phyloP scores from a whole-genome alignment of 2,113 vertebrate genomes.

The Mus pahari region DNA sequence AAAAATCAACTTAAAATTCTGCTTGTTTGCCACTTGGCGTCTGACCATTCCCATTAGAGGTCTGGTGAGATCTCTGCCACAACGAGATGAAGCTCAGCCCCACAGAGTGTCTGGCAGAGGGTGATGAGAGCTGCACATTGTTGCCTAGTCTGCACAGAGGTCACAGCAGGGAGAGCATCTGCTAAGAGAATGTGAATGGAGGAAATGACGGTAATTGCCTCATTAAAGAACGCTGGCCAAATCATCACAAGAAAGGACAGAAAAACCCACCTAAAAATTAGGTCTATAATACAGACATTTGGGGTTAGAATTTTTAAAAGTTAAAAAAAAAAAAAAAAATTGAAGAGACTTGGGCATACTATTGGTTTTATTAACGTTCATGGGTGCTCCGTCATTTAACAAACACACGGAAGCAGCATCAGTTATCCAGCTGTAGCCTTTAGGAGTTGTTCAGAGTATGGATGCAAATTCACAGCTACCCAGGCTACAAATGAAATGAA shows the following conservation, averaged over 20 bases:
- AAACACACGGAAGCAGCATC: constrained; percentile 62
- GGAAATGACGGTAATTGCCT: constrained; percentile 82
- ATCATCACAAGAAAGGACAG: constrained; percentile 75
- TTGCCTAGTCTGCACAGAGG: constrained; percentile 72
- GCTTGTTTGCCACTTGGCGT: constrained; percentile 58
- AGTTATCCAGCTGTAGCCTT: constrained; percentile 57
- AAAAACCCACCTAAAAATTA: constrained; percentile 77
- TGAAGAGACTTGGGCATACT: constrained; percentile 32
- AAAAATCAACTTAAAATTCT: constrained; percentile 64
- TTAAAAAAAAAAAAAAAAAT: constrained; percentile 42
- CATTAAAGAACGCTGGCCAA: constrained; percentile 82
- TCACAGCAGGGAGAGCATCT: constrained; percentile 83
- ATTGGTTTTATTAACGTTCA: constrained; percentile 57
- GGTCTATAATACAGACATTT: constrained; percentile 66
- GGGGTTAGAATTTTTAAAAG: constrained; percentile 51
- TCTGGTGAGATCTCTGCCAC: constrained; percentile 71
- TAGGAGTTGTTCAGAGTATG: constrained; percentile 59
- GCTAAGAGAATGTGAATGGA: constrained; percentile 81
- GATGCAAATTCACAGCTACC: constrained; percentile 72
- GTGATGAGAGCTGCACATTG: constrained; percentile 82
- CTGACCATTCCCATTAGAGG: constrained; percentile 60
- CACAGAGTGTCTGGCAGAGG: constrained; percentile 72
- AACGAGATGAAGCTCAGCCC: constrained; percentile 45
- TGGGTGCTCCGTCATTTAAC: constrained; percentile 46
- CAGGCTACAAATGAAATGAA: constrained; percentile 72